Evolutionary conservation across 2,888 invertebrate species (phyloP).

Genomic region (Heliconius ismenius): DNA sequence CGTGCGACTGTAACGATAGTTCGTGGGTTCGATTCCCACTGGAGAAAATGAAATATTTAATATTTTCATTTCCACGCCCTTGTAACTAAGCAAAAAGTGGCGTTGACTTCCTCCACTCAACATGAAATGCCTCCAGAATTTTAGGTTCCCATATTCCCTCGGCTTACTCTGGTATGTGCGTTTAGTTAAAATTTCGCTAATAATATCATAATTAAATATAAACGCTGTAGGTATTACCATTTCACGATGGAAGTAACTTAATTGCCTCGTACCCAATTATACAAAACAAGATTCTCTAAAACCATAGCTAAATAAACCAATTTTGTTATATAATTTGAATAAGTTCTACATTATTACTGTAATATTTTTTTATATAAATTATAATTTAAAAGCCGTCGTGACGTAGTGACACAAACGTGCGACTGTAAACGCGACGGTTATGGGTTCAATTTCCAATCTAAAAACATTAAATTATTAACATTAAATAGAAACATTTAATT

Average conservation of each 20-base stretch:
- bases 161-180: background rate
- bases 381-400: background rate
- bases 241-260: slow-evolving; percentile 9
- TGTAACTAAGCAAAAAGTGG: no score
- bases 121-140: no score
- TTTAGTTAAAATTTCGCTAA: background rate
- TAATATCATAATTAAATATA: background rate
- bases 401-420: no score
- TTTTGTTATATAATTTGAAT: slow-evolving; percentile 11
- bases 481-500: no score
- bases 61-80: no score
- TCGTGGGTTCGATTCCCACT: no score
- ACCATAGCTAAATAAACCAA: background rate
- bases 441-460: no score
- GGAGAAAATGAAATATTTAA: no score
- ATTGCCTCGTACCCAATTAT: slow-evolving; percentile 15
- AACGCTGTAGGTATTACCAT: background rate
- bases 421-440: no score
- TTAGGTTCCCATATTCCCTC: background rate
- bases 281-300: slow-evolving; percentile 12
- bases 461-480: no score
- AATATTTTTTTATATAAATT: background rate
- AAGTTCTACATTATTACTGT: background rate
- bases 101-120: no score
- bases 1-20: no score